Evolutionary conservation across 2,113 vertebrate species (phyloP), one percentile per base, ranked within the genome.

Genomic region (Cebus imitator): DNA sequence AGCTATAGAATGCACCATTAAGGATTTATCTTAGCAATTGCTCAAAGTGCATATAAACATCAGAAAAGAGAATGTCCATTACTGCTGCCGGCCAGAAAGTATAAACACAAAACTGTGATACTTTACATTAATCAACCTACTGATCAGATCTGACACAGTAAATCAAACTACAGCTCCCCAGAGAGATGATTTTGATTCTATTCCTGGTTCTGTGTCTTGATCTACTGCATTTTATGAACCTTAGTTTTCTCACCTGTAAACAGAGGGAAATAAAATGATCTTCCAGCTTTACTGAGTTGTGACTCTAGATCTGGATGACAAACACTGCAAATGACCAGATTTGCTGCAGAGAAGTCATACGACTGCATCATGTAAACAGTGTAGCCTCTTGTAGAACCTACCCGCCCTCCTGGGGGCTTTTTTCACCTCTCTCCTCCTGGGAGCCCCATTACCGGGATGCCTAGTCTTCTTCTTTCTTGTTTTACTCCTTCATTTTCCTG

Each of bases 201-300:
- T 84, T 89, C 70, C 58, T 52, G 30, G 50, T 48, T 73, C 32
- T 37, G 21, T 2, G 12, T 90, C 76, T 83, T 48, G 5, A 84
- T 94, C 32, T 35, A 32, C 48, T 27, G 27, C 1, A 68, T 21
- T 75, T 27, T 43, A 32, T 87, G 27, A 83, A 80, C 17, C 64
- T 80, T 87, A 18, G 35, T 91, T 95, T 95, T 87, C 79, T 88
- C 48, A 81, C 13, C 21, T 82, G 78, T 85, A n/a, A 55, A n/a
- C 9, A 20, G 37, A 57, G 9, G 23, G 48, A 90, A 80, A 81
- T 45, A 6, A 58, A 82, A 83, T 17, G 68, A 55, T n/a, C 50
- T 43, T 66, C 30, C 17, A 43, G 37, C 13, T 55, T 61, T 35
- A 66, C 43, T 6, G 10, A 72, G 6, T 0, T 27, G 23, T 32